Base-by-base conservation (phyloP, 2,797 vertebrate species). In the Harpagifer antarcticus region DNA sequence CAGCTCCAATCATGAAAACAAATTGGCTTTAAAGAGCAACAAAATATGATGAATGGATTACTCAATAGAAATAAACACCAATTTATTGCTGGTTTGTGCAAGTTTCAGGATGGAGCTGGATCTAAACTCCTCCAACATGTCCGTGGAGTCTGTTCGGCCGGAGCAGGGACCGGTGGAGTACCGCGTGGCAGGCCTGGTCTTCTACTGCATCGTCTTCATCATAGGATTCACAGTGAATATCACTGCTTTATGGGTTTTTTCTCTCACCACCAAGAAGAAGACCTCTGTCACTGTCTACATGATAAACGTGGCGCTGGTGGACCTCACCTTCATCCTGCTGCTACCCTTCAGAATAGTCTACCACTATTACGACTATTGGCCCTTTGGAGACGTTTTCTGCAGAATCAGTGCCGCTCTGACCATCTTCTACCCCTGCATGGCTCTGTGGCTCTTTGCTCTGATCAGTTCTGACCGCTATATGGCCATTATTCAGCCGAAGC, bases 401-500 rank as follows among this genome's bases (percentile, higher is more conserved):
- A 94, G 96, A 37, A 82, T 97, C 78, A 94, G 90, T 0, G 93
- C 96, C 0, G 95, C 96, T 9, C 92, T 98, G 59, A 98, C 96
- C 0, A 70, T 98, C 44, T 97, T 99, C 88, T 99, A 99, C 69
- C 98, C 98, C 37, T 97, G 96, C 87, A 95, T 98, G 70, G 97
- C 98, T 33, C 93, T 99, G 40, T 99, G 98, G 98, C 90, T 99
- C 68, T 95, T 99, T 0, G 95, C 97, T 57, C 95, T 99, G 70
- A 98, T 99, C 76, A 99, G 98, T 0, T 91, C 96, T 0, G 98
- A 99, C 90, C 97, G 98, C 84, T 99, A 98, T 74, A 96, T 98
- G 95, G 98, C 98, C 73, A 97, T 99, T 12, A 96, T 99, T 9
- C 97, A 99, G 90, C 98, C 98, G 0, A 96, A 96, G 72, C 95